Percentiles rank a stretch among this genome's conserved stretches.
phyloP scores from a whole-genome alignment of 2,797 vertebrate species.

The Hoplostethus atlanticus region DNA sequence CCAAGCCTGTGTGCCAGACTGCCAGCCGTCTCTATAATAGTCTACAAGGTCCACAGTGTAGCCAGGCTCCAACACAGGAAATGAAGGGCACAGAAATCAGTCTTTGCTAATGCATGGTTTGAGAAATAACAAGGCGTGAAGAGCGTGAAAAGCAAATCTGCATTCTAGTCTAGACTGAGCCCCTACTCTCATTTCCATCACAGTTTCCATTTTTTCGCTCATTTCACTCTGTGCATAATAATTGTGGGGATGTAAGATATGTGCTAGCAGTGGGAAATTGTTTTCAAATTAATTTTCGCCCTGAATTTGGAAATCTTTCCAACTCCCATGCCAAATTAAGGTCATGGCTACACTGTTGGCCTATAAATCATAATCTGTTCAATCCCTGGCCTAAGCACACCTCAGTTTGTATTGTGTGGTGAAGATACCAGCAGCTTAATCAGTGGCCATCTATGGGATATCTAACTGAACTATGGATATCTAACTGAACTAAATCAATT shows the following conservation, averaged over 20 bases:
- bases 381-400: not conserved
- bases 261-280: slow-evolving; percentile 12
- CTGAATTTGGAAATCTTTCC: slow-evolving; percentile 6
- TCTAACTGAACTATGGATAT: not conserved
- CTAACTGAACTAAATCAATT: not conserved
- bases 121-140: slow-evolving; percentile 41
- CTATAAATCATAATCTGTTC: not conserved
- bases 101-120: slow-evolving; percentile 47
- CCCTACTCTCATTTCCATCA: slow-evolving; percentile 35
- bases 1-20: not conserved
- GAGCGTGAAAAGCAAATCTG: slow-evolving; percentile 39
- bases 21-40: slow-evolving; percentile 33
- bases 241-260: slow-evolving; percentile 23
- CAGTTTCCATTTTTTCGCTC: slow-evolving; percentile 2
- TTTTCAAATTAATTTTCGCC: slow-evolving; percentile 35
- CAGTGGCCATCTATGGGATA: not conserved
- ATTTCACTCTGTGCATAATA: slow-evolving; percentile 45
- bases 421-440: slow-evolving; percentile 12
- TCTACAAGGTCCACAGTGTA: slow-evolving; percentile 19
- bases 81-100: slow-evolving; percentile 46
- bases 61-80: slow-evolving; percentile 39
- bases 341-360: not conserved
- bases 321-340: not conserved
- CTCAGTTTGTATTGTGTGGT: not conserved
- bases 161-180: slow-evolving; percentile 44